phyloP scores from a whole-genome alignment of 2,797 vertebrate genomes.

The Hapalemur alaotrensis region DNA sequence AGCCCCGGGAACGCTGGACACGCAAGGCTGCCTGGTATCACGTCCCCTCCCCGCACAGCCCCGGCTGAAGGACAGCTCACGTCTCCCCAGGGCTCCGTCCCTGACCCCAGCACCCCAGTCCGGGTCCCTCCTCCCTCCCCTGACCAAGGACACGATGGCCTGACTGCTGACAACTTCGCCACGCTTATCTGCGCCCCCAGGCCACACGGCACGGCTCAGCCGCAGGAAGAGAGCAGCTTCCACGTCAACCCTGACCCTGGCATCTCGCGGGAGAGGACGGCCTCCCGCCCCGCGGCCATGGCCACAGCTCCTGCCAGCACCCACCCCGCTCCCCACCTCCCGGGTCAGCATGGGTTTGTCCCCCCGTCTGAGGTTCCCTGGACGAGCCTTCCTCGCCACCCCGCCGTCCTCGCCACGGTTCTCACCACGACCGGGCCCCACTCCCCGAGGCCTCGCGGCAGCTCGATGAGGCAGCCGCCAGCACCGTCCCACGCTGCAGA shows the following conservation, averaged over 20 bases:
- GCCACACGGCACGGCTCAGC: not conserved
- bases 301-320: not conserved
- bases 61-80: not conserved
- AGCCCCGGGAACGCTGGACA: not conserved
- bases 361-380: not conserved
- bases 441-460: fast-evolving
- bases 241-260: fast-evolving
- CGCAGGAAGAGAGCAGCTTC: not conserved
- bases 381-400: not conserved
- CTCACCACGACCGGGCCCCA: fast-evolving
- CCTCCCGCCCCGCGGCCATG: fast-evolving
- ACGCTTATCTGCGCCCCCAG: not conserved
- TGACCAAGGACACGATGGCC: not conserved
- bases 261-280: not conserved
- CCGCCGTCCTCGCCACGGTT: not conserved
- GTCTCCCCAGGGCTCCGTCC: not conserved
- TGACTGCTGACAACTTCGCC: not conserved
- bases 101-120: not conserved
- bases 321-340: not conserved
- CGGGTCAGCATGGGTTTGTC: not conserved
- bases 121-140: not conserved
- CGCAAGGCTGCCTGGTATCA: fast-evolving
- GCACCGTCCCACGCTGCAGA: not conserved
- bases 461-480: fast-evolving
- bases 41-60: not conserved